Conservation (phyloP, 2,113 vertebrate species). For the Etheostoma spectabile region DNA sequence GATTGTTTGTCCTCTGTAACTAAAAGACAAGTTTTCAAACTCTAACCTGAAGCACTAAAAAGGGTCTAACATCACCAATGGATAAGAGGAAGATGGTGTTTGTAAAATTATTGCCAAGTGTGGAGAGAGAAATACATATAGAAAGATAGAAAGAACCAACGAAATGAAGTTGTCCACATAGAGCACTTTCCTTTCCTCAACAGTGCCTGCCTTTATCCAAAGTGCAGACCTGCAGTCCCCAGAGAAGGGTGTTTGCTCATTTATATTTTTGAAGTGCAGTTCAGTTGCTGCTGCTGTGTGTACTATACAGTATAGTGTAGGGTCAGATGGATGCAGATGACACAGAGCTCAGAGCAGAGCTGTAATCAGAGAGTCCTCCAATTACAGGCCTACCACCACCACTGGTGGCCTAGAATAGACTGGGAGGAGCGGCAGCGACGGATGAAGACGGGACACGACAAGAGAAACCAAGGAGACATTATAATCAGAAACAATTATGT, state of each 20-base stretch:
- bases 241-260: conserved; percentile 52
- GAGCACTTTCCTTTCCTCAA: conserved; percentile 28
- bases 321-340: conserved; percentile 58
- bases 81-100: neutral
- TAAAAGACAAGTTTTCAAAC: too few species aligned
- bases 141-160: neutral
- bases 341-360: conserved; percentile 61
- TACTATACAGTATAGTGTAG: conserved; percentile 28
- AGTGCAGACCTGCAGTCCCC: conserved; percentile 29
- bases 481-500: conserved; percentile 78
- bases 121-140: neutral
- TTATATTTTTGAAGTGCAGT: conserved; percentile 47
- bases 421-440: conserved; percentile 61
- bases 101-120: neutral
- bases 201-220: conserved; percentile 23
- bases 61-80: too few species aligned
- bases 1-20: too few species aligned
- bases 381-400: conserved; percentile 78
- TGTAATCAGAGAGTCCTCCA: conserved; percentile 77
- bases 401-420: conserved; percentile 79
- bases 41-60: too few species aligned
- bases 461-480: conserved; percentile 70
- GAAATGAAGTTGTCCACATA: neutral
- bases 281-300: conserved; percentile 27
- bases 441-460: conserved; percentile 63